Evolutionary conservation across 2,113 vertebrate genomes (phyloP).

Genomic region (Myotis lucifugus): DNA sequence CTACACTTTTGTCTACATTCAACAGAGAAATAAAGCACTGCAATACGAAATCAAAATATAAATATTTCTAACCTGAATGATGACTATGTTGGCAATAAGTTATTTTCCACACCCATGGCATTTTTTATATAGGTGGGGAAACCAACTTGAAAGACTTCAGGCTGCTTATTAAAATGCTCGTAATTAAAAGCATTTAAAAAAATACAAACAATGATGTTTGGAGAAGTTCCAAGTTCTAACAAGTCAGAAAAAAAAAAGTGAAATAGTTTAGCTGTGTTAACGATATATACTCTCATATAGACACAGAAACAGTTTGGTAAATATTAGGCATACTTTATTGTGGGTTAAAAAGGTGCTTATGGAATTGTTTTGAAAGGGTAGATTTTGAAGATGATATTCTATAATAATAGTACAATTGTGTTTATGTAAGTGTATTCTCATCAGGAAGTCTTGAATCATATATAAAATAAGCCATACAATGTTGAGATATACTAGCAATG

Average conservation of each 20-base stretch:
- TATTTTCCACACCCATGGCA: background rate
- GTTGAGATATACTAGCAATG: background rate
- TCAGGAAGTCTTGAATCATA: background rate
- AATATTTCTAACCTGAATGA: background rate
- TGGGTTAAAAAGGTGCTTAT: background rate
- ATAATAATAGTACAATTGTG: background rate
- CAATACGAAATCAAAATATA: background rate
- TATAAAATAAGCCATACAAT: background rate
- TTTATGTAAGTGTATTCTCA: background rate
- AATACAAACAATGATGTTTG: background rate
- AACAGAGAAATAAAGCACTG: background rate
- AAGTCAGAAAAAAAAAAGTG: background rate
- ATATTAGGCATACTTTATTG: background rate
- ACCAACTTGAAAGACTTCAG: background rate
- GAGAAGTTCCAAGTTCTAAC: slow-evolving; percentile 1
- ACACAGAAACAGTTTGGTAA: background rate
- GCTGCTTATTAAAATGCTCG: background rate
- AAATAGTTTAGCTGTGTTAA: background rate
- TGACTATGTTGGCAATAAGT: background rate
- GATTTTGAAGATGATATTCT: background rate
- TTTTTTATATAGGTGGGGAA: background rate
- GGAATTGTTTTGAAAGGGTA: background rate
- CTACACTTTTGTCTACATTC: background rate
- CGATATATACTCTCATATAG: background rate
- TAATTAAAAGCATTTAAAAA: background rate